Evolutionary conservation across 2,888 invertebrate genomes (phyloP).

Genomic region (Nephrotoma appendiculata): DNA sequence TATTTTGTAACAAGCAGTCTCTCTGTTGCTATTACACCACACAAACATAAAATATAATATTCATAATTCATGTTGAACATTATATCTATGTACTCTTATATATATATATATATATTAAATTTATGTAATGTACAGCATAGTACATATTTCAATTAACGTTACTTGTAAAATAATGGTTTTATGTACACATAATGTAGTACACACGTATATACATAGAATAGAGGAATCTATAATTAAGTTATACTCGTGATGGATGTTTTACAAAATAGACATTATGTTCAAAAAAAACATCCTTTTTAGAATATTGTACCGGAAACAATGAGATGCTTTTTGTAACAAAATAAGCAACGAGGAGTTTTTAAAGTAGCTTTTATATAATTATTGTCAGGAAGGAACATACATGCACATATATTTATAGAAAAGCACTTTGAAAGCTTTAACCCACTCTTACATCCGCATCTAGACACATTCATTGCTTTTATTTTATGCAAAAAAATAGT

Average conservation of each 20-base stretch:
- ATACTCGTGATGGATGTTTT: neutral
- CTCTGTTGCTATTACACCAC: neutral
- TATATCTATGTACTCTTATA: neutral
- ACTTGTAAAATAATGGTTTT: neutral
- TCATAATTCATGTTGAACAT: neutral
- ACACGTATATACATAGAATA: neutral
- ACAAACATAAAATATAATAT: neutral
- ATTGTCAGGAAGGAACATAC: too few relatives aligned
- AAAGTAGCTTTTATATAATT: too few relatives aligned
- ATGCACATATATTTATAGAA: too few relatives aligned
- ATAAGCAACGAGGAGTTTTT: too few relatives aligned
- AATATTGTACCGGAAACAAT: neutral
- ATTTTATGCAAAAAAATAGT: too few relatives aligned
- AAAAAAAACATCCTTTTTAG: neutral
- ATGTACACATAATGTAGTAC: neutral
- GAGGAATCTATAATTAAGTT: neutral
- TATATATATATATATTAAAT: too few relatives aligned
- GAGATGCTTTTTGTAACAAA: neutral
- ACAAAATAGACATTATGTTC: neutral
- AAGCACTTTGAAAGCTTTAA: too few relatives aligned
- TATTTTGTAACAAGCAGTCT: neutral
- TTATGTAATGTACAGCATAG: neutral
- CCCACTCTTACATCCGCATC: too few relatives aligned
- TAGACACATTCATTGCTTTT: too few relatives aligned
- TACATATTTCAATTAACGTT: neutral